These are phyloP conservation scores for Tinamus major DNA, from an alignment of 2,797 vertebrate genomes.

Conservation along the genomic window DNA sequence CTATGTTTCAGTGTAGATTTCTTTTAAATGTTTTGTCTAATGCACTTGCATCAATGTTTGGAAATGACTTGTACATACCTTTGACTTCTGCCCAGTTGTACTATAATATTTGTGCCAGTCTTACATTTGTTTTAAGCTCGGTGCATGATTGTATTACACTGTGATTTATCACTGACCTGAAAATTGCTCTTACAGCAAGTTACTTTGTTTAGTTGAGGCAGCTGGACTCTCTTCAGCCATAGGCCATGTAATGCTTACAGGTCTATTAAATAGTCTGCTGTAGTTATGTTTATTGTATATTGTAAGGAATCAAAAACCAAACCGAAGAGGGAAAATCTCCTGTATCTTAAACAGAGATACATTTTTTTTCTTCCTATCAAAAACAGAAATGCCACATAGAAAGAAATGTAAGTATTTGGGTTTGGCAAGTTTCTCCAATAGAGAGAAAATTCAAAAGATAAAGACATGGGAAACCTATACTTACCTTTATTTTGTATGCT, in stretches of 20 bases:
- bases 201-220: slow-evolving; percentile 66
- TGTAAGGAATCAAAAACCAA: slow-evolving; percentile 31
- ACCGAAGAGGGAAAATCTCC: slow-evolving; percentile 28
- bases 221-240: slow-evolving; percentile 55
- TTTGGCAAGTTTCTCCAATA: slow-evolving; percentile 68
- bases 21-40: slow-evolving; percentile 79
- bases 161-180: slow-evolving; percentile 74
- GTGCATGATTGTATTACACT: slow-evolving; percentile 82
- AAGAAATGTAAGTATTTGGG: slow-evolving; percentile 54
- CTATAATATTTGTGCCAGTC: slow-evolving; percentile 76
- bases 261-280: slow-evolving; percentile 37
- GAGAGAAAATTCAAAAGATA: slow-evolving; percentile 68
- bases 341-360: background rate
- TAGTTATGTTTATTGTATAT: slow-evolving; percentile 49
- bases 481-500: slow-evolving; percentile 72
- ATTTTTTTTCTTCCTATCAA: background rate
- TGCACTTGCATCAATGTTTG: slow-evolving; percentile 72
- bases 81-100: slow-evolving; percentile 71
- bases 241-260: slow-evolving; percentile 42
- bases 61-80: slow-evolving; percentile 80
- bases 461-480: slow-evolving; percentile 65
- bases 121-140: slow-evolving; percentile 72
- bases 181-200: slow-evolving; percentile 67
- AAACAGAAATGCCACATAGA: slow-evolving; percentile 27
- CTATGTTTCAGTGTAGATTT: slow-evolving; percentile 79